A percentile compares a stretch with the other conserved stretches of the same genome.
Conservation (phyloP, 2,113 vertebrate genomes). For the Prietella phreatophila region DNA sequence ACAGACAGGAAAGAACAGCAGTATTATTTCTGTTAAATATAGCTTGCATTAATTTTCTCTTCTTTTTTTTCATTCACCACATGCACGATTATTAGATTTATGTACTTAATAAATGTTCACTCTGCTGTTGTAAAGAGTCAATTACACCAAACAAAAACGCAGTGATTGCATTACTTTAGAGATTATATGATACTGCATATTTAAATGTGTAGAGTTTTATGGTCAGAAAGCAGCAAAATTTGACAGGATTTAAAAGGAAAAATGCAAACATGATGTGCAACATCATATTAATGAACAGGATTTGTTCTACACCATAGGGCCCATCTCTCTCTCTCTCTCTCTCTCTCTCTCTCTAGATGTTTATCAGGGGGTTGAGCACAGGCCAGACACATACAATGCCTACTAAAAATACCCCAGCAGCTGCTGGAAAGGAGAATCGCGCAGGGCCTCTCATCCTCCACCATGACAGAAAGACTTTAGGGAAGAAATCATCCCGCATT, state of each 20-base stretch:
- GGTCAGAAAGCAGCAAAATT: conserved; percentile 20
- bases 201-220: conserved; percentile 19
- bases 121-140: background rate
- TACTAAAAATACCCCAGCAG: conserved; percentile 56
- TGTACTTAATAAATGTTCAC: background rate
- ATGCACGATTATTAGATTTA: background rate
- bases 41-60: background rate
- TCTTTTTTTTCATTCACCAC: background rate
- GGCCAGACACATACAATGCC: conserved; percentile 52
- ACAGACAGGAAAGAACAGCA: background rate
- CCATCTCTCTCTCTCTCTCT: background rate
- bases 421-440: conserved; percentile 43
- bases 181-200: conserved; percentile 31
- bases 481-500: conserved; percentile 37
- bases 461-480: conserved; percentile 42
- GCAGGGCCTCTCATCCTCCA: conserved; percentile 28
- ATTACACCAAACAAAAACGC: background rate
- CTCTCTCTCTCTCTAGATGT: conserved; percentile 40
- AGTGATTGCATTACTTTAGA: conserved; percentile 26
- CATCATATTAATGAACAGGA: background rate
- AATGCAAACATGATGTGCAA: background rate
- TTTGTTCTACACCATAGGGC: background rate
- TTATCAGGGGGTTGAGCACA: conserved; percentile 47
- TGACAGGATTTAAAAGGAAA: background rate
- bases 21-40: background rate